Evolutionary conservation across 2,113 vertebrate genomes (phyloP), one percentile per base, ranked within the genome.

Genomic region (Strix uralensis): DNA sequence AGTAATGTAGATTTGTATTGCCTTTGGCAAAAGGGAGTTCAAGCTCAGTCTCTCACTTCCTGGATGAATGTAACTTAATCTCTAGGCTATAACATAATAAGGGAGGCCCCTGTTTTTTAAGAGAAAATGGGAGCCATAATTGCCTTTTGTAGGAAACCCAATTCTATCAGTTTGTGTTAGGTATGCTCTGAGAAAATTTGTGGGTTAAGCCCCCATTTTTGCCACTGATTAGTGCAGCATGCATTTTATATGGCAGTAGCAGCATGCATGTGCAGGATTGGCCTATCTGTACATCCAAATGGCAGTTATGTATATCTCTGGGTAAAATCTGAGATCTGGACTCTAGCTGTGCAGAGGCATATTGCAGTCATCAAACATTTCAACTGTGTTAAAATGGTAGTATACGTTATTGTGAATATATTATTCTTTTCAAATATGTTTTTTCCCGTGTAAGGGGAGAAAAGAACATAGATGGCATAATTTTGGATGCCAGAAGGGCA

Each of bases 21-120:
- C 96, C 85, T 95, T 84, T 92, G 70, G 96, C 81, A 92, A 92
- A 94, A 93, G 59, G 52, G 78, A 91, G 49, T 65, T 92, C 36
- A 40, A n/a, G 25, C 61, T 94, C 66, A 65, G 81, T 81, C 66
- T 95, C 88, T 87, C 86, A 93, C 67, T 88, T 93, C 85, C 90
- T 36, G 7, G 46, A 85, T 91, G 62, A 47, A 90, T 80, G 34
- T 93, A 91, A 80, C 65, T 55, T 89, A 72, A 89, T 92, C 77
- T 94, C 30, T 73, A 80, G 57, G 58, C 78, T 87, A 67, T 61
- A 94, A 65, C 15, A 87, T 72, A 82, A 65, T 90, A 89, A 89
- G 44, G 44, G 30, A 87, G 36, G n/a, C 8, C 34, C 7, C 27
- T 71, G 17, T 15, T 86, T 95, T 88, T 87, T 57, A 34, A 61